phyloP scores from a whole-genome alignment of 2,113 vertebrate genomes.

The Larimichthys crocea region DNA sequence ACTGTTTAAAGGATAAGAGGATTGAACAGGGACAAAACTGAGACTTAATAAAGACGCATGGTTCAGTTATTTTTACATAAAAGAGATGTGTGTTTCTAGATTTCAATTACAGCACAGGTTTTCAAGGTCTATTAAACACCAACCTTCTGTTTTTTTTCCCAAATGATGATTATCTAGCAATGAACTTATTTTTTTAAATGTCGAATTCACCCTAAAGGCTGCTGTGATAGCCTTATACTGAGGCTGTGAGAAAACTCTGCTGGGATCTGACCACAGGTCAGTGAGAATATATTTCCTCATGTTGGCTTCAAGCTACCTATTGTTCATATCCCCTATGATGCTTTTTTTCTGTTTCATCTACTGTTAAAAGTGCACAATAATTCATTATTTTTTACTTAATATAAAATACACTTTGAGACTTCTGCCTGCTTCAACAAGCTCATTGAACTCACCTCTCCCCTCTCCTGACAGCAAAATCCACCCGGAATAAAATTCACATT shows the following conservation, averaged over 20 bases:
- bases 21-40: neutral
- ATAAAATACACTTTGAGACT: neutral
- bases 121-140: neutral
- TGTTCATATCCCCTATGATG: slow-evolving; percentile 15
- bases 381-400: slow-evolving; percentile 26
- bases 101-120: neutral
- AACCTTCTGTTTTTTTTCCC: neutral
- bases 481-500: neutral
- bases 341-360: neutral
- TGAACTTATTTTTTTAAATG: slow-evolving; percentile 19
- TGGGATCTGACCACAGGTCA: slow-evolving; percentile 45
- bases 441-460: neutral
- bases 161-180: slow-evolving; percentile 27
- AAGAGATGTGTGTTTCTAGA: neutral
- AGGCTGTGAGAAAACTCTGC: no score
- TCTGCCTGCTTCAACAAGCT: neutral
- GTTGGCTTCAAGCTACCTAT: slow-evolving; percentile 9
- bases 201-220: neutral
- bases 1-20: neutral
- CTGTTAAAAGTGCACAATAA: neutral
- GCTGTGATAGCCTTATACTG: neutral
- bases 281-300: slow-evolving; percentile 6
- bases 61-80: slow-evolving; percentile 11
- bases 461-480: neutral
- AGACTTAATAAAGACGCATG: neutral